phyloP scores from a whole-genome alignment of 2,113 vertebrate species.

The Tor tambroides region DNA sequence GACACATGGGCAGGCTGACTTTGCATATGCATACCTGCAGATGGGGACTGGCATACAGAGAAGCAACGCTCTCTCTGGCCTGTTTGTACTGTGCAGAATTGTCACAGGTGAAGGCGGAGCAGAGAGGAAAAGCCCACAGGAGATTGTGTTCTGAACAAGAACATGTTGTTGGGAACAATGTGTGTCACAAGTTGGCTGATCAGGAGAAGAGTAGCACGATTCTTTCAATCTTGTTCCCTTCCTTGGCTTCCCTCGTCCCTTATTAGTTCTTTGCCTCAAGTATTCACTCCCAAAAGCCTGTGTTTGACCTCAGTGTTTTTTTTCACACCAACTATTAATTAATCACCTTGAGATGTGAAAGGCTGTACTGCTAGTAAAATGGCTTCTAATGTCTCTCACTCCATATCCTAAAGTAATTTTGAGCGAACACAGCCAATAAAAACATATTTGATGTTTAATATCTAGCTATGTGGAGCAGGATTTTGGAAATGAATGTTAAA shows the following conservation, averaged over 20 bases:
- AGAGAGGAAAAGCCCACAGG: constrained; percentile 36
- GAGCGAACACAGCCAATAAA: not conserved
- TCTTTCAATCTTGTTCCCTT: constrained; percentile 27
- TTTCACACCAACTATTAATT: constrained; percentile 1
- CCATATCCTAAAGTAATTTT: not conserved
- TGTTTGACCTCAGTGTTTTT: not conserved
- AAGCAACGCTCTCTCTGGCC: not conserved
- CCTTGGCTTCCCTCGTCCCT: not conserved
- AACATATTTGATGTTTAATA: not conserved
- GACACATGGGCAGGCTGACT: constrained; percentile 49
- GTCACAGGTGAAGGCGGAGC: constrained; percentile 10
- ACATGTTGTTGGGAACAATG: constrained; percentile 46
- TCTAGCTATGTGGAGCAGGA: not conserved
- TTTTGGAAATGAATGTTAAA: not conserved
- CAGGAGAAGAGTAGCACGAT: constrained; percentile 23
- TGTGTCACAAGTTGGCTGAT: constrained; percentile 40
- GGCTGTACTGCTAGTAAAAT: not conserved
- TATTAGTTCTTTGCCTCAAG: not conserved
- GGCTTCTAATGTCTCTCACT: not conserved
- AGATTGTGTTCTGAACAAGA: constrained; percentile 48
- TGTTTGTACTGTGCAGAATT: not conserved
- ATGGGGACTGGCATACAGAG: constrained; percentile 19
- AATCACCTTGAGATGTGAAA: constrained; percentile 10
- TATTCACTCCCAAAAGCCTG: constrained; percentile 4
- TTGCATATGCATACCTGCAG: constrained; percentile 60